These are phyloP conservation scores for Drosophila neonasuta DNA, from an alignment of 2,888 invertebrate species.

Conservation along the genomic window DNA sequence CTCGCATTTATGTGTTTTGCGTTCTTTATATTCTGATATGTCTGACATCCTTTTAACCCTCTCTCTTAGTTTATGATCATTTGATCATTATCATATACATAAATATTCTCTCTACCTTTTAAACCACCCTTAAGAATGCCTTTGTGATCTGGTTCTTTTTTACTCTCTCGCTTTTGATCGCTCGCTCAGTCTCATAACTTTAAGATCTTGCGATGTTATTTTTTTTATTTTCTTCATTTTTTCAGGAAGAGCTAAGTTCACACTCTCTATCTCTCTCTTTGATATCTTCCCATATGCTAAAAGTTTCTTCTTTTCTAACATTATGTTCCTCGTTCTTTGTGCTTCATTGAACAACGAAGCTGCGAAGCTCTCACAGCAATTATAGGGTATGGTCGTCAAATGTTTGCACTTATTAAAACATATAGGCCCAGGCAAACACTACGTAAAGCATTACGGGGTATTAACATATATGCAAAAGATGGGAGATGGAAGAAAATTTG, in stretches of 20 bases:
- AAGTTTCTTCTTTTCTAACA: background rate
- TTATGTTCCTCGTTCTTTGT: background rate
- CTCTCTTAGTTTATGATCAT: too few species aligned
- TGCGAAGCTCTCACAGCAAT: background rate
- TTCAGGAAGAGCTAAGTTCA: background rate
- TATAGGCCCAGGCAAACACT: background rate
- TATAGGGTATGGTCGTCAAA: background rate
- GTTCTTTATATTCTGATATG: too few species aligned
- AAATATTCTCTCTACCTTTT: background rate
- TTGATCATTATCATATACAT: background rate
- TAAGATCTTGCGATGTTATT: too few species aligned
- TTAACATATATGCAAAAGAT: constrained; percentile 30
- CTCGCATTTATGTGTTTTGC: too few species aligned
- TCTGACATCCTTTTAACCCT: too few species aligned
- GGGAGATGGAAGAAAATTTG: constrained; percentile 62
- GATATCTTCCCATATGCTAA: background rate
- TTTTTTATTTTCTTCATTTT: background rate
- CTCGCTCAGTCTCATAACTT: too few species aligned
- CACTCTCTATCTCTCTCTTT: too few species aligned
- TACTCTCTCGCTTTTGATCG: background rate
- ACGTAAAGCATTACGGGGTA: background rate
- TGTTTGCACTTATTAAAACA: constrained; percentile 8
- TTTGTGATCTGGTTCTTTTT: background rate
- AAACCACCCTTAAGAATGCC: background rate
- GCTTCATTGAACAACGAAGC: background rate